A percentile compares a stretch with the other conserved stretches of the same genome.
phyloP scores from a whole-genome alignment of 2,888 invertebrate species.

The Calameuta pallipes region DNA sequence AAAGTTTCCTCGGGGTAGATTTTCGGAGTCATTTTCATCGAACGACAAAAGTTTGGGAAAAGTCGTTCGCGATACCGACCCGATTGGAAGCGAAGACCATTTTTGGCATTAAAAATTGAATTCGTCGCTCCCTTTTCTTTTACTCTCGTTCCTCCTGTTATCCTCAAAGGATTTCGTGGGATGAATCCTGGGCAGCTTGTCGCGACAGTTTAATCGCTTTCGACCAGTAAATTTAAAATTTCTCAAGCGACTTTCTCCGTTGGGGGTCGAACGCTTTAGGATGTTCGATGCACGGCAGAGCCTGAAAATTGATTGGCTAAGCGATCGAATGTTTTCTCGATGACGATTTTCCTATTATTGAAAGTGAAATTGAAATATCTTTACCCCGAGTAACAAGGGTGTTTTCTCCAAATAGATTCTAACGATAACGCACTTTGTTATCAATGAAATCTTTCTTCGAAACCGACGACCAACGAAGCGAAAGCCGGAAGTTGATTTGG shows the following conservation, averaged over 20 bases:
- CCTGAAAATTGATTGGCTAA: not conserved
- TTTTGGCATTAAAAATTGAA: not conserved
- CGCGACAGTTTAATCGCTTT: not conserved
- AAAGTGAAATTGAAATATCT: not conserved
- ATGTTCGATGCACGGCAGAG: not conserved
- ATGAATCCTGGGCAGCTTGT: not conserved
- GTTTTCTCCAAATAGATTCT: not conserved
- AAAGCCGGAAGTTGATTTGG: not conserved
- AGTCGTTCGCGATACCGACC: not conserved
- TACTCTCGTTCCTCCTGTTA: not conserved
- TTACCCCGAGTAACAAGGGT: not conserved
- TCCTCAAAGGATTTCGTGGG: not conserved
- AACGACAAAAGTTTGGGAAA: not conserved
- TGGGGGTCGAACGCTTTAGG: not conserved
- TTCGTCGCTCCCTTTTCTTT: not conserved
- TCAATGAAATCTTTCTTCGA: not conserved
- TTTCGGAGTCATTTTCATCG: not conserved
- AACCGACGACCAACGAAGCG: not conserved
- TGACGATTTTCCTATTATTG: not conserved
- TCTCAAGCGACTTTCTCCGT: not conserved
- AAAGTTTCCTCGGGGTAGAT: not conserved
- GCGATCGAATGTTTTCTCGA: not conserved
- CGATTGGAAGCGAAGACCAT: not conserved
- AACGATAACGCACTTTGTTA: not conserved
- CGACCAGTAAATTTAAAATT: not conserved